These are phyloP conservation scores for Muscidifurax raptorellus DNA, from an alignment of 1,140 invertebrate species.

Conservation along the genomic window DNA sequence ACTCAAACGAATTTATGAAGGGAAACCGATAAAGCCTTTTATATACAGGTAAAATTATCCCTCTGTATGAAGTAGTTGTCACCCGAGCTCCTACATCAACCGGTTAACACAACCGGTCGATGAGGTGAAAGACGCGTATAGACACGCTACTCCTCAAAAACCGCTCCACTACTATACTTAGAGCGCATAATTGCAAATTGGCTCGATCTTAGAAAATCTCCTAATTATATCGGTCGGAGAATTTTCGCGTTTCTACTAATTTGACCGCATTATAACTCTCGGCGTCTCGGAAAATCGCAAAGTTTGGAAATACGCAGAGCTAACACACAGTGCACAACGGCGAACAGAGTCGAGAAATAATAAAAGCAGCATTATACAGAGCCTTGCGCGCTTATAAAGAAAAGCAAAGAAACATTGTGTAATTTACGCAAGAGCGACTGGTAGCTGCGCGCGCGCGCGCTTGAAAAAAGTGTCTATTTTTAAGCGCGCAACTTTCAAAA, in stretches of 20 bases:
- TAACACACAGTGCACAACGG: not conserved
- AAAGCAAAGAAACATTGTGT: constrained; percentile 47
- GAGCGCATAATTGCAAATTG: not conserved
- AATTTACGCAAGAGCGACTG: constrained; percentile 46
- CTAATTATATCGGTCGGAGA: not conserved
- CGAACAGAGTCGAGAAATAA: not conserved
- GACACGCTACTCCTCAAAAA: no score
- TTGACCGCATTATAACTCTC: not conserved
- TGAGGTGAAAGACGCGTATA: not conserved
- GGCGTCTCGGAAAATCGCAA: not conserved
- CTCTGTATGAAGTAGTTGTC: not conserved
- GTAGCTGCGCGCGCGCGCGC: not conserved
- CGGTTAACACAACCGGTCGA: constrained; percentile 14
- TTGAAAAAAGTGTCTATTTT: constrained; percentile 44
- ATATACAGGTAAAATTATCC: not conserved
- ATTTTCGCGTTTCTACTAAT: not conserved
- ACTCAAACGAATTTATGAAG: not conserved
- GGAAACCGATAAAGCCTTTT: not conserved
- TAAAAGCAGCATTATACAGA: not conserved
- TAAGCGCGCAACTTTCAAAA: constrained; percentile 48
- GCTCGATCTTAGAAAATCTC: not conserved
- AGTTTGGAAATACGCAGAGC: not conserved
- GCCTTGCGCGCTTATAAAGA: constrained; percentile 5
- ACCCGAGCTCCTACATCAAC: not conserved
- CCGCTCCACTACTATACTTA: no score